Base-by-base conservation (phyloP, 2,888 invertebrate species). In the Melipona beecheii region DNA sequence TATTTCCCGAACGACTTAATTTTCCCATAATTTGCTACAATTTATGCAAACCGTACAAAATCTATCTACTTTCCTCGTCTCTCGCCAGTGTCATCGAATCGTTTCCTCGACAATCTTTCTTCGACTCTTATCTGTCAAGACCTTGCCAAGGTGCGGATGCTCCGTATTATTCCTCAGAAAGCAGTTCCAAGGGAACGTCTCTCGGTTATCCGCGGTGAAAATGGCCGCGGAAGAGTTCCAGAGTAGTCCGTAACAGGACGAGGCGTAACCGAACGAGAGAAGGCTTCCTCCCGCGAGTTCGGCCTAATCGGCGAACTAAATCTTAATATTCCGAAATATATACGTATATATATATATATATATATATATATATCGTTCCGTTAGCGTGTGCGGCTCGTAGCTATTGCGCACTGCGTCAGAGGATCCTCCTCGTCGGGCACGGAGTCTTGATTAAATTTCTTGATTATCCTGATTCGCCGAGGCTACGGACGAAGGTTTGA, bases 381-480 rank as follows among this genome's bases (percentile, higher is more conserved):
- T 17, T 27, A 75, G 17, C n/a, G 49, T 19, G 43, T 52, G 36
- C 49, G 31, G 31, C n/a, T 27, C n/a, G 43, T 9, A 6, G 60
- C 52, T 56, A 43, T 71, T 71, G 54, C 71, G 64, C 27, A 36
- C 17, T 64, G 27, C 71, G 54, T 64, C 64, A 27, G 19, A 52
- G 36, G 19, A 65, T 31, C 17, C 52, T 64, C n/a, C 52, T 64
- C 19, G 73, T 2, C 27, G 21, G 27, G 21, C 6, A 21, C 27
- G 68, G 36, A 21, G 21, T 24, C n/a, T 69, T 75, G 69, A 75
- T 75, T 69, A 75, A 75, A 69, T 58, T 75, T 69, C 75, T 69
- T 75, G 49, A 68, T 56, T 68, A 49, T 68, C 75, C 58, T 75
- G 58, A 69, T 75, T 69, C 27, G 31, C 24, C 36, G 69, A 19